Base-by-base conservation (phyloP, 2,888 invertebrate species). In the Choreutis nemorana region DNA sequence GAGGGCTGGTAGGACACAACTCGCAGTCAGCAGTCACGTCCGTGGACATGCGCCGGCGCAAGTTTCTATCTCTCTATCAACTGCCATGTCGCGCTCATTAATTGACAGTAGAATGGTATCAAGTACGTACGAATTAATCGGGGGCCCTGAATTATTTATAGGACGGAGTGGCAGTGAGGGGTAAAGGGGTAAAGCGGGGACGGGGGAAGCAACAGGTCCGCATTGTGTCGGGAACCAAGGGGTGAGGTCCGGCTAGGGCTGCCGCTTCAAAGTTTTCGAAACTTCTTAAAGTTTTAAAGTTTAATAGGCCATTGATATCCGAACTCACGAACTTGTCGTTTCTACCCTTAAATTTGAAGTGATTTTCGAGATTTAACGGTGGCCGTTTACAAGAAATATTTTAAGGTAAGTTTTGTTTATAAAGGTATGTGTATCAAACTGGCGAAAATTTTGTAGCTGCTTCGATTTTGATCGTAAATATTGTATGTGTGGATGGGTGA, bases 51-150 rank as follows among this genome's bases (percentile, higher is more conserved):
- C n/a, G n/a, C n/a, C n/a, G n/a, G n/a, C n/a, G n/a, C n/a, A n/a
- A n/a, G n/a, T 18, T 18, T 8, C 8, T 18, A 18, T 18, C 18
- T 5, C 18, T 6, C 4, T 18, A 18, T 18, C 18, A 8, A 6
- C 8, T 8, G 18, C 8, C 5, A 6, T 6, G 14, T 15, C 8
- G 30, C 33, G 29, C 48, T 45, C 57, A 59, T 72, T 73, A 73
- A 75, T 73, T 72, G 75, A 72, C 75, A 72, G 72, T 56, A 66
- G 72, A 70, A 72, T 73, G 67, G 66, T 55, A 61, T 58, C 62
- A 57, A 49, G 50, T 62, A n/a, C n/a, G n/a, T n/a, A 66, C 58
- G 73, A 68, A 73, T 72, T 75, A 73, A 75, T 72, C 71, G 63
- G 48, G 42, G 49, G 50, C 53, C 55, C 63, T 72, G 72, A 71